Evolutionary conservation across 2,113 vertebrate genomes (phyloP).

Genomic region (Dendropsophus ebraccatus): DNA sequence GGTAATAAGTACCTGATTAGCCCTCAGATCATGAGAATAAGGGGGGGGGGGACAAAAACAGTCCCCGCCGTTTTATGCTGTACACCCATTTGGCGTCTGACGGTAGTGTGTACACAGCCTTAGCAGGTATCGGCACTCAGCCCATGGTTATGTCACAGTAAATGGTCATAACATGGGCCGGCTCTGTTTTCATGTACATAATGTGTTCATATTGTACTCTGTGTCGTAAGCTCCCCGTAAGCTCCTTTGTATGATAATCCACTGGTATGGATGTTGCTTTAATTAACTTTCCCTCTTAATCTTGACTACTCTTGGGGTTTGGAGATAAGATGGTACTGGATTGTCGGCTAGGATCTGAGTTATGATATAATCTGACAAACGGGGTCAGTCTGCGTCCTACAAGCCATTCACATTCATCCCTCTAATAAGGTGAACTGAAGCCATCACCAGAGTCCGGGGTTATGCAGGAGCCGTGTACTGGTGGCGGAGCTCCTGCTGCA

Average conservation of each 20-base stretch:
- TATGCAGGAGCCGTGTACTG: not conserved
- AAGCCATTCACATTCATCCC: not conserved
- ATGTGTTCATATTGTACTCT: not conserved
- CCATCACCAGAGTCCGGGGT: not conserved
- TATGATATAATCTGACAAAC: slow-evolving; percentile 35
- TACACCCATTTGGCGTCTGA: too few relatives aligned
- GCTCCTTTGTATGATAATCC: slow-evolving; percentile 48
- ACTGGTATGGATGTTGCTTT: slow-evolving; percentile 40
- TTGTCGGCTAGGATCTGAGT: slow-evolving; percentile 17
- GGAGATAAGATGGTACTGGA: slow-evolving; percentile 29
- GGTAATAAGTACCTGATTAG: too few relatives aligned
- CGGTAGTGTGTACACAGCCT: too few relatives aligned
- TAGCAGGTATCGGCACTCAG: too few relatives aligned
- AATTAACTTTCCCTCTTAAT: slow-evolving; percentile 52
- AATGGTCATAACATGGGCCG: not conserved
- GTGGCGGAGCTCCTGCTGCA: not conserved
- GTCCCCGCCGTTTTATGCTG: too few relatives aligned
- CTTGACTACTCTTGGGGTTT: slow-evolving; percentile 40
- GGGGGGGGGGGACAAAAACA: too few relatives aligned
- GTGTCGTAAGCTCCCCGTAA: slow-evolving; percentile 30
- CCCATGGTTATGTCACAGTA: not conserved
- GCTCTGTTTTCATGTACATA: not conserved
- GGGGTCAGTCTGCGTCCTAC: not conserved
- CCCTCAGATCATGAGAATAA: too few relatives aligned
- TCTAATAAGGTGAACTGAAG: not conserved